Evolutionary conservation across 1,140 invertebrate genomes (phyloP), one percentile per base, ranked within the genome.

Genomic region (Charaxes varanes): DNA sequence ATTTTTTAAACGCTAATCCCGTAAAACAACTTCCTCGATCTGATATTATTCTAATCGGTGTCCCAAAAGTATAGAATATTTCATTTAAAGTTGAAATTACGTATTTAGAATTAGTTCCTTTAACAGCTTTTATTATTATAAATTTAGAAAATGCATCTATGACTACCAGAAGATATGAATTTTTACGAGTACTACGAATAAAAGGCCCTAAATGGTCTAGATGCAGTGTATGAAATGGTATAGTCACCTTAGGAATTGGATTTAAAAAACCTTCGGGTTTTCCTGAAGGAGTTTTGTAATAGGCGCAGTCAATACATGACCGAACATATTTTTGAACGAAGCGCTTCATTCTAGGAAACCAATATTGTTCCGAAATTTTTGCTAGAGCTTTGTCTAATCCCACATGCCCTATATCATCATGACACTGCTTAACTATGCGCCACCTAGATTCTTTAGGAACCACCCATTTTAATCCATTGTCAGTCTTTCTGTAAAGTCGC

Each of bases 21-120:
- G 38, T 41, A 33, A 41, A 41, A 17, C 18, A 14, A 7, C 28
- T 26, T 10, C 38, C 38, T 6, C 30, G 12, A 26, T 41, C 38
- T 6, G 28, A 24, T 4, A 38, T 38, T 2, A 38, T 2, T 1
- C 36, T 5, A 4, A 10, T 1, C 2, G 36, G 36, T 2, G 10
- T 6, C 0, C 36, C 26, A 31, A 40, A 40, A 2, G 8, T 14
- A 6, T 6, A 12, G 6, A 30, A 10, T 7, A 7, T 5, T 2
- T 40, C 26, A 14, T 12, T 13, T 1, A 30, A 6, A 8, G 12
- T 7, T n/a, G 6, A 7, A 6, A 40, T 22, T 8, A 11, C 5
- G 2, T 24, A 13, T 1, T n/a, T 16, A 8, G 16, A 12, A 4
- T 30, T 40, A 4, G 26, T 30, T 22, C 30, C 6, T 15, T 14